Percentiles rank a stretch among this genome's conserved stretches.
Evolutionary conservation across 2,888 invertebrate species (phyloP).

Genomic region (Loripinus fragilis): DNA sequence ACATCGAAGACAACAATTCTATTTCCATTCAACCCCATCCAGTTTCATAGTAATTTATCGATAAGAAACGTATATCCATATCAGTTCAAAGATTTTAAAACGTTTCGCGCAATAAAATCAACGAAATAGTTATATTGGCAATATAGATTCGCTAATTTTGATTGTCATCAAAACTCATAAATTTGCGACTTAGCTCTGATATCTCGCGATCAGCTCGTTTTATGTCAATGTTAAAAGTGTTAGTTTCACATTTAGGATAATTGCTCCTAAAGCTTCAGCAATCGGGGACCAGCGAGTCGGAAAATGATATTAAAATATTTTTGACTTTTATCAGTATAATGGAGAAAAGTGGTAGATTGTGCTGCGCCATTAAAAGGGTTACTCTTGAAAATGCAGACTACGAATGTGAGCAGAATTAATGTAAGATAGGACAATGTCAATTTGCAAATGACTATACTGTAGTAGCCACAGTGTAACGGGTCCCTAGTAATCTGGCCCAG

Average conservation of each 20-base stretch:
- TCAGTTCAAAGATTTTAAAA: background rate
- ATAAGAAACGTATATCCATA: background rate
- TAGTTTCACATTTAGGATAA: constrained; percentile 4
- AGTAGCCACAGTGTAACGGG: too few relatives aligned
- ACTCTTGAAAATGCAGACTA: background rate
- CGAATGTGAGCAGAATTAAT: background rate
- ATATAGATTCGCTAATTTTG: background rate
- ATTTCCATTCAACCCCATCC: background rate
- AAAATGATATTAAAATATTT: constrained; percentile 15
- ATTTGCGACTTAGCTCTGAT: background rate
- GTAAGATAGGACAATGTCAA: too few relatives aligned
- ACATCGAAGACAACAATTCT: too few relatives aligned
- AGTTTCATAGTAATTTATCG: background rate
- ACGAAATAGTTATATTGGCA: background rate
- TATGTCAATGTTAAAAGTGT: constrained; percentile 3
- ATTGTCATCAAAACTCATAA: constrained; percentile 1
- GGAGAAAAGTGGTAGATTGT: background rate
- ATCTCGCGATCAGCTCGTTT: background rate
- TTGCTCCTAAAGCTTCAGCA: background rate
- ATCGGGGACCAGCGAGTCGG: background rate
- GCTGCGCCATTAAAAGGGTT: too few relatives aligned
- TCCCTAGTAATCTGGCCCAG: too few relatives aligned
- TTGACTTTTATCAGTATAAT: constrained; percentile 7
- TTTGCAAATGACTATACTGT: too few relatives aligned
- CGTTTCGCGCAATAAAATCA: constrained; percentile 10